Percentiles rank a stretch among this genome's conserved stretches.
Conservation (phyloP, 2,888 invertebrate genomes). For the Altica lythri region DNA sequence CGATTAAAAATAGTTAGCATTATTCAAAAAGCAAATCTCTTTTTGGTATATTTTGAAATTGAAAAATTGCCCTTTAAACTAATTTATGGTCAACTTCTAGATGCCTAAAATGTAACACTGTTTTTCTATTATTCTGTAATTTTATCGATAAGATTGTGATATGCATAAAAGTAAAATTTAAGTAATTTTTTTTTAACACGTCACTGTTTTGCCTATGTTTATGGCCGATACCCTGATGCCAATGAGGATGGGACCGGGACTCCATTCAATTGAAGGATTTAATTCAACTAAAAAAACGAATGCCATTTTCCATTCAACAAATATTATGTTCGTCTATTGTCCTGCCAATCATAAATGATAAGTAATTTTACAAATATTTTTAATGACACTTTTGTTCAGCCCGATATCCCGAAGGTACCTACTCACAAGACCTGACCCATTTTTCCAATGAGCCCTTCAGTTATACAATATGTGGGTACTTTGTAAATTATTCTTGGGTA, state of each 20-base stretch:
- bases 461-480: no score
- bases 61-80: no score
- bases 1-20: no score
- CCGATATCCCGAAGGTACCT: slow-evolving; percentile 27
- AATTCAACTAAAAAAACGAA: slow-evolving; percentile 40
- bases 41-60: no score
- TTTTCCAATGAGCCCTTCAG: not conserved
- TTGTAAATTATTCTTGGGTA: no score
- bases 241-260: slow-evolving; percentile 45
- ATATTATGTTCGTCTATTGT: slow-evolving; percentile 51
- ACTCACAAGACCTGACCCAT: slow-evolving; percentile 18
- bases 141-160: no score
- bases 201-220: slow-evolving; percentile 49
- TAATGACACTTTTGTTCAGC: slow-evolving; percentile 37
- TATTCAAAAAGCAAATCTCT: no score
- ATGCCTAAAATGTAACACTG: no score
- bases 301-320: slow-evolving; percentile 47
- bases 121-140: no score
- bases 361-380: slow-evolving; percentile 43
- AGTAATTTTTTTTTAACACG: no score
- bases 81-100: no score
- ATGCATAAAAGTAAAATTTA: no score
- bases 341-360: slow-evolving; percentile 52
- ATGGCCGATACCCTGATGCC: slow-evolving; percentile 50
- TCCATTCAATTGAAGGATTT: slow-evolving; percentile 41